Base-by-base conservation (phyloP, 2,797 vertebrate genomes). In the Parambassis ranga region DNA sequence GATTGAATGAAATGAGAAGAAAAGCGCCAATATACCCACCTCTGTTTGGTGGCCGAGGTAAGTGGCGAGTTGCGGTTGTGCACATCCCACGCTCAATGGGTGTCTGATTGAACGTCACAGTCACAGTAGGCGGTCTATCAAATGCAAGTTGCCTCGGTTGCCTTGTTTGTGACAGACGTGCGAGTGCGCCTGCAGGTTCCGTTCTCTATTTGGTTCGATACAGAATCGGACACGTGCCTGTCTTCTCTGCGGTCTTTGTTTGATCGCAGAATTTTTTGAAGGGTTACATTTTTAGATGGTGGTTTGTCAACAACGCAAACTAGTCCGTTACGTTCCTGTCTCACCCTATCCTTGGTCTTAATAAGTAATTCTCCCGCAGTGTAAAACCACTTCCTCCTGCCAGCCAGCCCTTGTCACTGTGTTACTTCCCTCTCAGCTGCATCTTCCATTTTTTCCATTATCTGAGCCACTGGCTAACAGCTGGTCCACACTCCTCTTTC, bases 101-200 rank as follows among this genome's bases (percentile, higher is more conserved):
- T 60, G 65, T 72, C 57, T 74, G 82, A 68, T 77, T 68, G 65
- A 60, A 63, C 38, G 44, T 50, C 66, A 36, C 15, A 11, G 27
- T 59, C 62, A 52, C 55, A n/a, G 63, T 58, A 66, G 59, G 60
- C 0, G 8, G 36, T 42, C 52, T 36, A 55, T 74, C 69, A 60
- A n/a, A 4, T 22, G 41, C 7, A 13, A 19, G 41, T 20, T 39
- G 49, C 31, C 46, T 52, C 6, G 46, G 46, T 31, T 56, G 42
- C 24, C 14, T 63, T 24, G 6, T 56, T 3, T 61, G 20, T 42
- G 35, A 1, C 4, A 3, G 8, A 2, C 55, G n/a, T 41, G 47
- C 2, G 6, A 13, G 39, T 35, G 26, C 39, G 35, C 22, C 36
- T 33, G 31, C 11, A 41, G 50, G 41, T 51, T 55, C 27, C 27